These are phyloP conservation scores for Hypena proboscidalis DNA, from an alignment of 2,888 invertebrate genomes.

Conservation along the genomic window DNA sequence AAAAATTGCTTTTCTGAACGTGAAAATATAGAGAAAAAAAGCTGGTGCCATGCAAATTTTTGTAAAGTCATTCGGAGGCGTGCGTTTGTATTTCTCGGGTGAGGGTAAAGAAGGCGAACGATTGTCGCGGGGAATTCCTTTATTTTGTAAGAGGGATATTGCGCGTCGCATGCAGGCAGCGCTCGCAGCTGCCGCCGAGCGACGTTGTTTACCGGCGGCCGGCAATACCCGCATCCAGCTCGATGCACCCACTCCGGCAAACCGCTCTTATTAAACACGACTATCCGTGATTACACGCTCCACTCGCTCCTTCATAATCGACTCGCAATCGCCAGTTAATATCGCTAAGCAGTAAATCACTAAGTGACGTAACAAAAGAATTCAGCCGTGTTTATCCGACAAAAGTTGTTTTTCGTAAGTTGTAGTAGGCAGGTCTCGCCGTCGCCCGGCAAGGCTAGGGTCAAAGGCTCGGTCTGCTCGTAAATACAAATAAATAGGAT, in stretches of 20 bases:
- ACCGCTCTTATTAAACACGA: slow-evolving; percentile 62
- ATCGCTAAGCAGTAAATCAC: slow-evolving; percentile 55
- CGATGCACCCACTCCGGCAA: slow-evolving; percentile 54
- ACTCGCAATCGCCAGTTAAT: slow-evolving; percentile 43
- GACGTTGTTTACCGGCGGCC: slow-evolving; percentile 73
- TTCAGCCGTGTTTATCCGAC: slow-evolving; percentile 56
- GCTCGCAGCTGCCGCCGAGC: slow-evolving; percentile 67
- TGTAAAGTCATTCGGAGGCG: slow-evolving; percentile 83
- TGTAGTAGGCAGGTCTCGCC: slow-evolving; percentile 50
- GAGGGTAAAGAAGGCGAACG: slow-evolving; percentile 79
- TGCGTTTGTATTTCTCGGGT: slow-evolving; percentile 83
- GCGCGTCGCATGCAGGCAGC: slow-evolving; percentile 80
- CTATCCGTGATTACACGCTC: slow-evolving; percentile 39
- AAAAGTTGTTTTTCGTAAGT: slow-evolving; percentile 60
- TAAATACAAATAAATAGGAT: slow-evolving; percentile 80
- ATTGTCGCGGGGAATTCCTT: slow-evolving; percentile 82
- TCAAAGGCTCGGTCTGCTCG: slow-evolving; percentile 73
- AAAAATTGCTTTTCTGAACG: slow-evolving; percentile 84
- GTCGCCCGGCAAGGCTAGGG: too few relatives aligned
- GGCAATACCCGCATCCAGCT: slow-evolving; percentile 65
- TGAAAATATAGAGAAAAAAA: slow-evolving; percentile 78
- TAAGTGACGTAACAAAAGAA: slow-evolving; percentile 49
- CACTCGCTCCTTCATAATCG: slow-evolving; percentile 27
- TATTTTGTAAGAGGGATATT: slow-evolving; percentile 84
- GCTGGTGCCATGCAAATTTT: slow-evolving; percentile 79